These are phyloP conservation scores for Condylura cristata DNA, from an alignment of 2,113 vertebrate species.

Conservation along the genomic window DNA sequence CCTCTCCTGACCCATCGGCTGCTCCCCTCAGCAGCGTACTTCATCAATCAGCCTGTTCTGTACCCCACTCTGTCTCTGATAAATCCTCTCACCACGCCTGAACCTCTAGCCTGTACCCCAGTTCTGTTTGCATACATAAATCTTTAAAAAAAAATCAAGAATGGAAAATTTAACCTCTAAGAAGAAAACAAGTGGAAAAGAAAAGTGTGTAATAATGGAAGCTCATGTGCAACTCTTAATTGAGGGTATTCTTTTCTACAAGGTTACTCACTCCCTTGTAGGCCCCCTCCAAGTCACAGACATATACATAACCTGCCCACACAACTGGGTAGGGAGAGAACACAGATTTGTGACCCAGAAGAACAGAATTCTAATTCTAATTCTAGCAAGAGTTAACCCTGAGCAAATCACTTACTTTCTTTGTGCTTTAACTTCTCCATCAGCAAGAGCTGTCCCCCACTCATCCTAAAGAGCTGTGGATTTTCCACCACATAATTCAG, in stretches of 20 bases:
- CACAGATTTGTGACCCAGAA: not conserved
- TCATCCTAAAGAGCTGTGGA: not conserved
- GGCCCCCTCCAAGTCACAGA: not conserved
- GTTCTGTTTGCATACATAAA: no score
- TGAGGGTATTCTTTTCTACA: not conserved
- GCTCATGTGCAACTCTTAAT: not conserved
- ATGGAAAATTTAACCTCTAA: conserved; percentile 64
- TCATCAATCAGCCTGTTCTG: no score
- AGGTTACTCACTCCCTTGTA: fast-evolving
- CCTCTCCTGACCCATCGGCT: no score
- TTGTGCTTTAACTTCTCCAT: not conserved
- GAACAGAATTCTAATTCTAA: not conserved
- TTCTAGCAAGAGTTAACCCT: not conserved
- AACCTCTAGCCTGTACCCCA: no score
- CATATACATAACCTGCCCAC: not conserved
- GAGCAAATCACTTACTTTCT: not conserved
- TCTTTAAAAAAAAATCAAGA: conserved; percentile 54
- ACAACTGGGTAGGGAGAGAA: fast-evolving
- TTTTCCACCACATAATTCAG: not conserved
- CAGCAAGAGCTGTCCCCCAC: not conserved
- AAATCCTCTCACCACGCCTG: no score
- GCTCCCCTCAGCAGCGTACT: no score
- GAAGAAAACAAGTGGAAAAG: conserved; percentile 57
- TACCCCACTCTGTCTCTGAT: no score
- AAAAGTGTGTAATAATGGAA: conserved; percentile 49